A percentile compares a stretch with the other conserved stretches of the same genome.
These are phyloP conservation scores for Drosophila grimshawi DNA, from an alignment of 1,140 invertebrate species.

Conservation along the genomic window DNA sequence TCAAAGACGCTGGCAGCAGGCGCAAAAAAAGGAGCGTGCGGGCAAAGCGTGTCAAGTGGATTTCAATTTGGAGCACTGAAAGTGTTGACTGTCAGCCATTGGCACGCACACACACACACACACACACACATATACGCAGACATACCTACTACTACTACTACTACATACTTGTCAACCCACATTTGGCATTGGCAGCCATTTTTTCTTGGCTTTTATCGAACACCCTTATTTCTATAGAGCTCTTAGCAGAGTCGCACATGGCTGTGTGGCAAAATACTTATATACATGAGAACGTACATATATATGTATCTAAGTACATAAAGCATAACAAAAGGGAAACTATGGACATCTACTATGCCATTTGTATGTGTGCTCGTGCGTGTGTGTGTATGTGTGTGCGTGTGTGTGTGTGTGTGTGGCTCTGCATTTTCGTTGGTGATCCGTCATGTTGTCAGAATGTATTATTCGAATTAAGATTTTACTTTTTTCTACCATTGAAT, in stretches of 20 bases:
- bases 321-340: slow-evolving; percentile 67
- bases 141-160: slow-evolving; percentile 4
- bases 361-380: slow-evolving; percentile 8
- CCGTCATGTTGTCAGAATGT: slow-evolving; percentile 84
- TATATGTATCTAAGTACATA: slow-evolving; percentile 49
- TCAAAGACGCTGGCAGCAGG: slow-evolving; percentile 59
- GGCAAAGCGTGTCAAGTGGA: slow-evolving; percentile 71
- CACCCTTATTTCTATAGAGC: slow-evolving; percentile 72
- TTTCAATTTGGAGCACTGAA: slow-evolving; percentile 66
- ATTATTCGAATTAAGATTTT: slow-evolving; percentile 84
- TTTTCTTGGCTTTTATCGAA: slow-evolving; percentile 68
- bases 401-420: slow-evolving; percentile 53
- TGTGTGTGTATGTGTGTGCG: slow-evolving; percentile 30
- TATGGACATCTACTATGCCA: slow-evolving; percentile 61
- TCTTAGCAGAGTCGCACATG: neutral
- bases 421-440: slow-evolving; percentile 82
- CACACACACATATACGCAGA: slow-evolving; percentile 32
- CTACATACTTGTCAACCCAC: slow-evolving; percentile 62
- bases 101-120: slow-evolving; percentile 47
- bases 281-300: slow-evolving; percentile 16
- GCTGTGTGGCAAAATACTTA: neutral
- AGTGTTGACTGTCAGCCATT: slow-evolving; percentile 80
- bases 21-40: slow-evolving; percentile 8
- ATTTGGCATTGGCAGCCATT: slow-evolving; percentile 78
- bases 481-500: slow-evolving; percentile 82